Percentiles rank a stretch among this genome's conserved stretches.
Evolutionary conservation across 2,113 vertebrate species (phyloP).

Genomic region (Oryzias celebensis): DNA sequence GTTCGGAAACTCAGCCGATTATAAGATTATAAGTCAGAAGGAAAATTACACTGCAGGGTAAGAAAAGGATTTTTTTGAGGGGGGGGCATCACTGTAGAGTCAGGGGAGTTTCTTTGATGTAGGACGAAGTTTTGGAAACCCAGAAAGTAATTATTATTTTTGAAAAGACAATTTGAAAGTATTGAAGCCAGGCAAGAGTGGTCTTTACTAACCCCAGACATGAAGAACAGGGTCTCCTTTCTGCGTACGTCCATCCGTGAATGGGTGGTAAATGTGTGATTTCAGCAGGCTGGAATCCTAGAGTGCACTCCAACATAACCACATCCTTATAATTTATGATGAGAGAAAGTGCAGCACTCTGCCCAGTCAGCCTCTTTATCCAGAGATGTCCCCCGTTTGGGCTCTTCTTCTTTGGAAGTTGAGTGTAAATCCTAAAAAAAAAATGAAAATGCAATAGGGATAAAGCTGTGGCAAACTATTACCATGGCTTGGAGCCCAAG

Average conservation of each 20-base stretch:
- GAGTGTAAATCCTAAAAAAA: not conserved
- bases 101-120: not conserved
- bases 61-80: conserved; percentile 17
- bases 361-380: conserved; percentile 23
- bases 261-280: conserved; percentile 48
- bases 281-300: conserved; percentile 59
- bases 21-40: conserved; percentile 58
- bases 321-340: conserved; percentile 63
- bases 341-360: conserved; percentile 52
- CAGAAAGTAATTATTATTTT: conserved; percentile 39
- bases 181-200: conserved; percentile 25
- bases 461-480: no score
- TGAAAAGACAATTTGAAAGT: conserved; percentile 40
- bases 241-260: conserved; percentile 21
- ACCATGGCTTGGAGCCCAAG: conserved; percentile 50
- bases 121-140: conserved; percentile 7
- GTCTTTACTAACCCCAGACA: conserved; percentile 15
- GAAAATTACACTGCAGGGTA: conserved; percentile 60
- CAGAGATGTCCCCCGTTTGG: conserved; percentile 26
- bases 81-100: conserved; percentile 9
- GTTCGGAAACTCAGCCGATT: conserved; percentile 58
- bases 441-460: not conserved
- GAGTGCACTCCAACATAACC: conserved; percentile 50
- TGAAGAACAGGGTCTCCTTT: conserved; percentile 20
- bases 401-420: not conserved